Evolutionary conservation across 1,140 invertebrate genomes (phyloP).

Genomic region (Nasonia vitripennis): DNA sequence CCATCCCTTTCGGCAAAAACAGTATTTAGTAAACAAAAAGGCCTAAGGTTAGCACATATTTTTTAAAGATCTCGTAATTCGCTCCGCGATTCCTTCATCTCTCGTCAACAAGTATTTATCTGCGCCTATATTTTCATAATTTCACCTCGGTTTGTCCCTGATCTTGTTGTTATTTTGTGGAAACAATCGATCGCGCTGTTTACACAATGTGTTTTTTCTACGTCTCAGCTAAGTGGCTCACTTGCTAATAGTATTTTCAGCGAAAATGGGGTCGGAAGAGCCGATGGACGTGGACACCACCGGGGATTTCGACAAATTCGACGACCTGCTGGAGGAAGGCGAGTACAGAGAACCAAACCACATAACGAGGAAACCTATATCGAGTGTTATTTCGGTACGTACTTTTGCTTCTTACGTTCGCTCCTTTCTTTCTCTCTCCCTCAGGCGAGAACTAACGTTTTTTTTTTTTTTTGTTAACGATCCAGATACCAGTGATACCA

Average conservation of each 20-base stretch:
- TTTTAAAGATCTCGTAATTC: neutral
- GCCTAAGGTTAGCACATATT: neutral
- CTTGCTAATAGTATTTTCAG: conserved; percentile 3
- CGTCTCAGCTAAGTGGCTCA: neutral
- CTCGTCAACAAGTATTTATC: neutral
- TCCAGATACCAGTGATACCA: conserved; percentile 30
- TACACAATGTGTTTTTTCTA: neutral
- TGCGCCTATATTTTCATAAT: neutral
- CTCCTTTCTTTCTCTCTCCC: neutral
- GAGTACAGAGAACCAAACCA: conserved; percentile 39
- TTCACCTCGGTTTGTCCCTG: neutral
- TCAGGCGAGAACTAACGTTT: neutral
- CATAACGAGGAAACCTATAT: conserved; percentile 9
- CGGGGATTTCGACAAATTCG: conserved; percentile 37
- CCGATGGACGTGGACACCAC: conserved; percentile 45
- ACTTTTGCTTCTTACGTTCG: neutral
- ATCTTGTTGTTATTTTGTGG: neutral
- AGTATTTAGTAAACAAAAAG: conserved; percentile 28
- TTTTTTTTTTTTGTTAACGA: neutral
- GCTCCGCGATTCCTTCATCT: neutral
- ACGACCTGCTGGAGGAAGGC: conserved; percentile 47
- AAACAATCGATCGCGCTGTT: conserved; percentile 4
- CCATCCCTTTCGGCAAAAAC: conserved; percentile 7
- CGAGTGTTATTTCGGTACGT: conserved; percentile 18
- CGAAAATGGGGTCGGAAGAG: conserved; percentile 39